phyloP scores from a whole-genome alignment of 2,888 invertebrate genomes.

The Leucophenga montana region DNA sequence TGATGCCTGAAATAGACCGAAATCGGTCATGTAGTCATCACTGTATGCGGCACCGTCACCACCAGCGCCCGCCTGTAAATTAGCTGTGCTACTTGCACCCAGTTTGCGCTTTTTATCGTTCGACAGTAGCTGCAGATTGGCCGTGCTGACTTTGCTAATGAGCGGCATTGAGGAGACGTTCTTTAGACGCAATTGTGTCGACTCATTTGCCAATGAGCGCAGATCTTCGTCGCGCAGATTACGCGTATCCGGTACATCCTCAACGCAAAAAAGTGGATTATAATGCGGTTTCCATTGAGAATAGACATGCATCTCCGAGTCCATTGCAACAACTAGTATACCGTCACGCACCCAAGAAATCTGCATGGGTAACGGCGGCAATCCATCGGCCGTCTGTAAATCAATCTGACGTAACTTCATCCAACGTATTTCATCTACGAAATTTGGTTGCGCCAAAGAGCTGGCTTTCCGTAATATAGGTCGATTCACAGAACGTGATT shows the following conservation, averaged over 20 bases:
- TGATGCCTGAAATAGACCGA: slow-evolving; percentile 96
- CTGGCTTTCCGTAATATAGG: slow-evolving; percentile 92
- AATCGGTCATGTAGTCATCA: slow-evolving; percentile 91
- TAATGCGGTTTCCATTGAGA: slow-evolving; percentile 92
- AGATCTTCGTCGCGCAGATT: slow-evolving; percentile 83
- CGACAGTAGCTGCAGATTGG: slow-evolving; percentile 86
- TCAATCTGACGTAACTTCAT: slow-evolving; percentile 95
- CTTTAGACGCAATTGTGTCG: slow-evolving; percentile 79
- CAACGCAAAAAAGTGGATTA: slow-evolving; percentile 74
- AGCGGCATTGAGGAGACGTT: slow-evolving; percentile 86
- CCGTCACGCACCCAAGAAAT: slow-evolving; percentile 99
- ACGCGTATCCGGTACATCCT: slow-evolving; percentile 82
- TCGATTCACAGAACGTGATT: slow-evolving; percentile 86
- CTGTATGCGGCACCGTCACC: slow-evolving; percentile 70
- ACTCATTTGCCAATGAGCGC: slow-evolving; percentile 79
- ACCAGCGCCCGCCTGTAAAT: slow-evolving; percentile 50
- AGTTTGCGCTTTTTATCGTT: slow-evolving; percentile 79
- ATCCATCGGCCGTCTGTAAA: slow-evolving; percentile 92
- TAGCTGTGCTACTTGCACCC: slow-evolving; percentile 73
- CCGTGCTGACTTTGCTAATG: slow-evolving; percentile 87
- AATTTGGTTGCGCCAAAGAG: slow-evolving; percentile 90
- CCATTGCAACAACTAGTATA: slow-evolving; percentile 98
- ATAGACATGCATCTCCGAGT: slow-evolving; percentile 99
- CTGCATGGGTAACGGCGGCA: slow-evolving; percentile 98
- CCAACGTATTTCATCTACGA: slow-evolving; percentile 95